phyloP scores from a whole-genome alignment of 2,888 invertebrate genomes.

The Nysson spinosus region DNA sequence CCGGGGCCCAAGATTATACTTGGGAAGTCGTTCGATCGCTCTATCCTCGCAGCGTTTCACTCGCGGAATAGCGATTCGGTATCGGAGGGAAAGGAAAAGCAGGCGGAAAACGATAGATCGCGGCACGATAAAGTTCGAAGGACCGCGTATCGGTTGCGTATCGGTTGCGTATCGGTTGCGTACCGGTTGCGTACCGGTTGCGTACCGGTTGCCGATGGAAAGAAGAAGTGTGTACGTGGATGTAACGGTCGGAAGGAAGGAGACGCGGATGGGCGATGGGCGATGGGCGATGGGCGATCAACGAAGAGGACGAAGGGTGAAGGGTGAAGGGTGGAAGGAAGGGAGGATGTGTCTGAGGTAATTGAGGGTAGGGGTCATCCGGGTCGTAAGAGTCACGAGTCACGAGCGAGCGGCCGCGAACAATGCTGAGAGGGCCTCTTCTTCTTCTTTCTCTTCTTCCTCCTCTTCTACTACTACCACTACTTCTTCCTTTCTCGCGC shows the following conservation, averaged over 20 bases:
- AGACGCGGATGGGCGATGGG: conserved; percentile 20
- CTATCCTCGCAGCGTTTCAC: no score
- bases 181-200: no score
- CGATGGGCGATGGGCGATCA: conserved; percentile 13
- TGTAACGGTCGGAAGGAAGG: conserved; percentile 23
- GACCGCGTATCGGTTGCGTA: no score
- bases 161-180: no score
- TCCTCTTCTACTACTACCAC: conserved; percentile 9
- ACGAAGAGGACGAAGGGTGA: conserved; percentile 28
- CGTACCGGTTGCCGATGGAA: no score
- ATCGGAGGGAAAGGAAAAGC: no score
- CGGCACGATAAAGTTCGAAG: no score
- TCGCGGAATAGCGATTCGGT: no score
- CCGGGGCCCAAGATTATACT: no score
- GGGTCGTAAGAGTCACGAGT: conserved; percentile 77
- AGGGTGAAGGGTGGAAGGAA: conserved; percentile 55
- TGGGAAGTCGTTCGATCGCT: no score
- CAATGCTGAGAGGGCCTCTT: conserved; percentile 71
- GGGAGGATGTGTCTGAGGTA: conserved; percentile 77
- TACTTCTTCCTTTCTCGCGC: background rate
- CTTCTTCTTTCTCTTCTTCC: conserved; percentile 39
- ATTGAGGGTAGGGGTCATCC: conserved; percentile 77
- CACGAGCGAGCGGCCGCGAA: conserved; percentile 76
- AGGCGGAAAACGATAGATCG: no score
- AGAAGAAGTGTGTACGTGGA: no score